These are phyloP conservation scores for Mythimna loreyi DNA, from an alignment of 2,888 invertebrate genomes.

Conservation along the genomic window DNA sequence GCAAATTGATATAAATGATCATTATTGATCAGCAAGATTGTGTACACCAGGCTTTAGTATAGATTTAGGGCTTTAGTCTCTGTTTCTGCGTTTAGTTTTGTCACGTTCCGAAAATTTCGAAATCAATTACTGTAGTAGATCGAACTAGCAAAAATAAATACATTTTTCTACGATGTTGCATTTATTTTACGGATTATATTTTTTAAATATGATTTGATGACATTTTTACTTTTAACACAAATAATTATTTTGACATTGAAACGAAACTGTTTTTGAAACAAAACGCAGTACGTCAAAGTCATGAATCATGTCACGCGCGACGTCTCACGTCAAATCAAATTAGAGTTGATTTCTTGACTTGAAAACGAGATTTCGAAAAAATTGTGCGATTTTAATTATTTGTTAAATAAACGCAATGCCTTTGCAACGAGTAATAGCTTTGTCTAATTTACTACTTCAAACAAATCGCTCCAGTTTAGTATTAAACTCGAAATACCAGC, in stretches of 20 bases:
- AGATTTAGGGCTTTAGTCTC: no score
- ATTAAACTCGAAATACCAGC: conserved; percentile 65
- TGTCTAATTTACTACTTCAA: conserved; percentile 71
- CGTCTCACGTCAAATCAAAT: not conserved
- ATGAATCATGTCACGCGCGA: not conserved
- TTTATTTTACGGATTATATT: no score
- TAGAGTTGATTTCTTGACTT: not conserved
- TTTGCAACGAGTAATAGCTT: conserved; percentile 71
- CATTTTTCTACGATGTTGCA: no score
- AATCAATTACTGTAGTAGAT: no score
- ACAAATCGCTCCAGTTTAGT: conserved; percentile 69
- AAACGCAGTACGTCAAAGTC: conserved; percentile 11
- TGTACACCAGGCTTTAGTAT: not conserved
- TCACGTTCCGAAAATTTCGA: not conserved
- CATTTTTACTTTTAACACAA: no score
- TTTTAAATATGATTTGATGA: no score
- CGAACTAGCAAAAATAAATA: no score
- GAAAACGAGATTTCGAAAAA: not conserved
- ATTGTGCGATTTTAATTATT: not conserved
- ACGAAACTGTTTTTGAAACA: not conserved
- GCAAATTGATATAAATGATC: no score
- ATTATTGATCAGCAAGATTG: no score
- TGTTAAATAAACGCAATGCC: conserved; percentile 66
- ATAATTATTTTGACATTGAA: not conserved
- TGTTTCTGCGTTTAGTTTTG: conserved; percentile 37